Percentiles rank a stretch among this genome's conserved stretches.
phyloP scores from a whole-genome alignment of 2,888 invertebrate species.

The Agelastica alni region DNA sequence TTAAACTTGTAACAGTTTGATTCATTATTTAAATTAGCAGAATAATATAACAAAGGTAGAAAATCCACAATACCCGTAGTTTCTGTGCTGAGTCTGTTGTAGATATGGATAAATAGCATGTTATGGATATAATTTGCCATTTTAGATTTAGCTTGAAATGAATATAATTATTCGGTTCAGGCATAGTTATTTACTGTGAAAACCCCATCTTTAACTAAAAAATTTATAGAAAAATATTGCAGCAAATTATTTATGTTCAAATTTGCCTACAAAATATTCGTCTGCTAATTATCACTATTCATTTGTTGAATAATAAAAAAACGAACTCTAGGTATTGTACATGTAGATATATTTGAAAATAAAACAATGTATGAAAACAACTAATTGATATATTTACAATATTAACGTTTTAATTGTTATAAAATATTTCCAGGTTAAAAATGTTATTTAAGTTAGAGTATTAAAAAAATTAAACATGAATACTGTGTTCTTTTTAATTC shows the following conservation, averaged over 20 bases:
- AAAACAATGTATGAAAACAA: no score
- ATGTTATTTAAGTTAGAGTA: background rate
- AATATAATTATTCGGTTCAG: slow-evolving; percentile 22
- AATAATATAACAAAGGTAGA: background rate
- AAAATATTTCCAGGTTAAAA: background rate
- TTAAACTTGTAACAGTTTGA: background rate
- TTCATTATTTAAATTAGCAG: no score
- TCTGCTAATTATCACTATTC: no score
- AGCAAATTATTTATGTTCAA: background rate
- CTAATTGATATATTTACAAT: no score
- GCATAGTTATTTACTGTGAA: slow-evolving; percentile 26
- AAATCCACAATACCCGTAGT: no score
- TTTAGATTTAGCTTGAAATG: slow-evolving; percentile 46
- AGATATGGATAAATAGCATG: slow-evolving; percentile 47
- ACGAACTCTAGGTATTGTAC: no score
- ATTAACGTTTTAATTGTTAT: background rate
- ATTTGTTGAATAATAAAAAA: no score
- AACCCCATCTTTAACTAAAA: no score
- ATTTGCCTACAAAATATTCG: no score
- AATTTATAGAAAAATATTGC: background rate
- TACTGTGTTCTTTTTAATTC: no score
- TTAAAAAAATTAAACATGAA: no score
- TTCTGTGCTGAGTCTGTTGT: slow-evolving; percentile 15
- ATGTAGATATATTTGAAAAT: no score
- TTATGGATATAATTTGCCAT: slow-evolving; percentile 48